Percentiles rank a stretch among this genome's conserved stretches.
These are phyloP conservation scores for Lepidostoma basale DNA, from an alignment of 1,140 invertebrate species.

Conservation along the genomic window DNA sequence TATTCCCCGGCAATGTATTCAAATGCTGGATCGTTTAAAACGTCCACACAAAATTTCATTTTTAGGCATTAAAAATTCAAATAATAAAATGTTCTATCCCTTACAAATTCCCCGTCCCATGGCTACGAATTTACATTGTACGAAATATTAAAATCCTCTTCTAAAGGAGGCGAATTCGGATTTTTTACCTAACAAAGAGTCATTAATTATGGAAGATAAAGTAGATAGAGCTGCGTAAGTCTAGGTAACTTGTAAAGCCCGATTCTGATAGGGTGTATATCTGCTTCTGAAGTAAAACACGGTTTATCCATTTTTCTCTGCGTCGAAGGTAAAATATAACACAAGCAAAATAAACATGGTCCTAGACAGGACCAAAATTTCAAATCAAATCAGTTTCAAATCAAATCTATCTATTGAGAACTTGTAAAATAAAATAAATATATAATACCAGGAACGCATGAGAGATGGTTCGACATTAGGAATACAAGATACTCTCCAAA, in stretches of 20 bases:
- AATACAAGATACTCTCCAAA: too few species aligned
- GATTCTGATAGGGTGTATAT: too few species aligned
- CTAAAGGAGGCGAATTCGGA: neutral
- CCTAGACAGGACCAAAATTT: too few species aligned
- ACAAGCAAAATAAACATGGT: too few species aligned
- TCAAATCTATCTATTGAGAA: too few species aligned
- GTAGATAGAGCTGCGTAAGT: neutral
- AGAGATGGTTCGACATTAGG: too few species aligned
- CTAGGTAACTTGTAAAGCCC: neutral
- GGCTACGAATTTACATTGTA: neutral
- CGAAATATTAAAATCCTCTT: slow-evolving; percentile 1
- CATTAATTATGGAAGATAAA: slow-evolving; percentile 16
- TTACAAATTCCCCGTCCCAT: neutral
- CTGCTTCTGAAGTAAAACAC: too few species aligned
- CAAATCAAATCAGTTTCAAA: too few species aligned
- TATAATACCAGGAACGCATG: too few species aligned
- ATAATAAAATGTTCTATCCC: slow-evolving; percentile 5
- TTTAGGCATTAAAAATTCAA: slow-evolving; percentile 1
- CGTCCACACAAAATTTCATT: neutral
- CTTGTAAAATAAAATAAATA: too few species aligned
- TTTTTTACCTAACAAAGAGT: slow-evolving; percentile 12
- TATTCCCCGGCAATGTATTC: neutral
- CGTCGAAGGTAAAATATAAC: too few species aligned
- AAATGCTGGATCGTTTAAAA: neutral
- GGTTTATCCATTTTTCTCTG: too few species aligned